Base-by-base conservation (phyloP, 2,797 vertebrate genomes). In the Lepilemur septentrionalis region DNA sequence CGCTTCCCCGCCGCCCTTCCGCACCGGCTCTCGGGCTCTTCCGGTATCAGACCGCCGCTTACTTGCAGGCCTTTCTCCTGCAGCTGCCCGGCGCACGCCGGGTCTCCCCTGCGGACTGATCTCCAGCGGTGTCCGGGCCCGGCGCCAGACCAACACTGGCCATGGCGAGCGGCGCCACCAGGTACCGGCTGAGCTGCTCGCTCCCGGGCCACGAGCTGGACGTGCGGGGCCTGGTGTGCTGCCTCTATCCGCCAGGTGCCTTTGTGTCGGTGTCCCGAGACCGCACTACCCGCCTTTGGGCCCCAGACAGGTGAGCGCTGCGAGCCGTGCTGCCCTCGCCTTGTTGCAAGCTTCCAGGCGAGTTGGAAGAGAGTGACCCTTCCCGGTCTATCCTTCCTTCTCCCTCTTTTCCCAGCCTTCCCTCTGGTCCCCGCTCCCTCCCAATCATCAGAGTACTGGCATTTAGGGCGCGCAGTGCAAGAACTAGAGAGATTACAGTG, bases 241-340 rank as follows among this genome's bases (percentile, higher is more conserved):
- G 98, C 6, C 63, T 97, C 38, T 99, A 99, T 28, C 99, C 99
- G 0, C 98, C 98, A 0, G 99, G 99, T 70, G 98, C 99, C 5
- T 99, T 99, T 97, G 99, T 99, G 79, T 99, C 99, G 0, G 99
- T 99, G 83, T 99, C 99, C 59, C 99, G 99, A 97, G 99, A 99
- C 98, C 99, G 99, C 95, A 99, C 99, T 57, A 99, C 99, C 94
- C 99, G 99, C 95, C 98, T 99, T 92, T 99, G 99, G 99, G 98
- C 98, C 11, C 99, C 99, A 7, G 99, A 99, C 98, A 98, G 99
- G 99, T 99, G 97, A 98, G 98, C 65, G 46, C 50, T 1, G 96
- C 38, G 3, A 43, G 96, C 22, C 23, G 43, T 65, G 70, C 63
- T 1, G 32, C 30, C 1, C 23, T 0, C 1, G 1, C 1, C 32